Conservation (phyloP, 2,113 vertebrate genomes). For the Caracal caracal region DNA sequence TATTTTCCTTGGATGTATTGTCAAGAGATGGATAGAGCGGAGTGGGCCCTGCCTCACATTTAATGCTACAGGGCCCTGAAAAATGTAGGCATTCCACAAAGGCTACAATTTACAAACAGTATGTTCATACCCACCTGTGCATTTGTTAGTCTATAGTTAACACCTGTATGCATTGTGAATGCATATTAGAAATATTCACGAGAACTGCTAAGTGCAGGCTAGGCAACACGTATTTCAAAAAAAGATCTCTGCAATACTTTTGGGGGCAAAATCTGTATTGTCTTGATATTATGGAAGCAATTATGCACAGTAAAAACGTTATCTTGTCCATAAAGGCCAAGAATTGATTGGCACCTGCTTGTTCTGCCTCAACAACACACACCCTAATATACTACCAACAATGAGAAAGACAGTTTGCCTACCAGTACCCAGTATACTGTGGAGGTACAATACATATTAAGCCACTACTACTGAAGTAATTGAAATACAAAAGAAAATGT, state of each 20-base stretch:
- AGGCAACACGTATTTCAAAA: background rate
- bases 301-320: background rate
- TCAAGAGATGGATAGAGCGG: slow-evolving; percentile 31
- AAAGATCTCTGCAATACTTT: background rate
- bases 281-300: slow-evolving; percentile 35
- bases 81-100: slow-evolving; percentile 23
- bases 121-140: background rate
- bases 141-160: slow-evolving; percentile 45
- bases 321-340: background rate
- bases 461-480: background rate
- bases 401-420: background rate
- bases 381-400: background rate
- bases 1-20: slow-evolving; percentile 50
- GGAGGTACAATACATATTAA: slow-evolving; percentile 4
- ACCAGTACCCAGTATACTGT: background rate
- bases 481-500: slow-evolving; percentile 44
- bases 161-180: slow-evolving; percentile 14
- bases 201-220: slow-evolving; percentile 15
- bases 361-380: background rate
- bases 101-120: slow-evolving; percentile 13
- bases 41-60: background rate
- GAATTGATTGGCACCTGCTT: slow-evolving; percentile 48
- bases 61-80: background rate
- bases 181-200: slow-evolving; percentile 30
- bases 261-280: background rate